A percentile compares a stretch with the other conserved stretches of the same genome.
These are phyloP conservation scores for Scomber scombrus DNA, from an alignment of 2,113 vertebrate species.

Conservation along the genomic window DNA sequence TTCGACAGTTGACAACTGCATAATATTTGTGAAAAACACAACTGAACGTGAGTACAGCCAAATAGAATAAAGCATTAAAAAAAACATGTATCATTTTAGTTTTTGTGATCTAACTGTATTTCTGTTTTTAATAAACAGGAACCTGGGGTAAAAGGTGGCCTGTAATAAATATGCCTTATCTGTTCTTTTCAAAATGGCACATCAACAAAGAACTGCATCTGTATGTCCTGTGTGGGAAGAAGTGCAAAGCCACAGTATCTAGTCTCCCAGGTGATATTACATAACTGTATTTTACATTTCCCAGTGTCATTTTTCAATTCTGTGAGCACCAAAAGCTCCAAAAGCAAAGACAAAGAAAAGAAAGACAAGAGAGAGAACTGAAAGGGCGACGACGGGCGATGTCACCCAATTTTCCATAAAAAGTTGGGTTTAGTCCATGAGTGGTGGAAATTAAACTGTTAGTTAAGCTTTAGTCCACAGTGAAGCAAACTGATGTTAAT, in stretches of 20 bases:
- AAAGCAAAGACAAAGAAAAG: too few species aligned
- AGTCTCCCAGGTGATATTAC: fast-evolving
- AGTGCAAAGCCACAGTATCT: fast-evolving
- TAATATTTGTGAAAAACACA: not conserved
- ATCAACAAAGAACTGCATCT: fast-evolving
- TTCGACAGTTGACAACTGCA: fast-evolving
- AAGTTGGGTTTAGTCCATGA: too few species aligned
- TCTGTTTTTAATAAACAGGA: conserved; percentile 14
- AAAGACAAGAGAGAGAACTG: too few species aligned
- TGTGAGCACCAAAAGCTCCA: not conserved
- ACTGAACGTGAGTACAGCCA: not conserved
- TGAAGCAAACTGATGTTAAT: too few species aligned
- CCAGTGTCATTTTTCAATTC: not conserved
- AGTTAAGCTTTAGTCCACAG: too few species aligned
- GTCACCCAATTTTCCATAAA: too few species aligned
- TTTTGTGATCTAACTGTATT: not conserved
- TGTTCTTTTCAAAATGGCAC: not conserved
- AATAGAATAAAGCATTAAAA: not conserved
- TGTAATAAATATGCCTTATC: not conserved
- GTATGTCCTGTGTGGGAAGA: fast-evolving
- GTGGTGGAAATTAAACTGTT: too few species aligned
- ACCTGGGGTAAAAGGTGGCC: fast-evolving
- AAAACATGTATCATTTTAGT: not conserved
- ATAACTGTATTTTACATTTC: not conserved
- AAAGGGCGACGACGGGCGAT: too few species aligned